Conservation (phyloP, 2,888 invertebrate genomes). For the Falcaria lacertinaria region DNA sequence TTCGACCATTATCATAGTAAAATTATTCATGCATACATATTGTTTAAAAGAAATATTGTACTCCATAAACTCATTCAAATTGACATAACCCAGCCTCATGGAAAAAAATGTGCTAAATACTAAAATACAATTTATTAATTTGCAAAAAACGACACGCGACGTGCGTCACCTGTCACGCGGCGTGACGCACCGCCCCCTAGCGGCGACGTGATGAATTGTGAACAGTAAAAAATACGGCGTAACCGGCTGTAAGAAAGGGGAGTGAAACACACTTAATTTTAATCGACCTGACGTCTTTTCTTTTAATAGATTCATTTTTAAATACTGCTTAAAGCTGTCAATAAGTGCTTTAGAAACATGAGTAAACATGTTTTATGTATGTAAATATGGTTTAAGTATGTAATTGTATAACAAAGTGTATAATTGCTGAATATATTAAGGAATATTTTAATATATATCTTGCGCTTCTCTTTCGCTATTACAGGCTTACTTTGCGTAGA, state of each 20-base stretch:
- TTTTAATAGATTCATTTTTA: constrained; percentile 24
- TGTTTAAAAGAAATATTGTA: not conserved
- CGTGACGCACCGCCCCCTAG: constrained; percentile 40
- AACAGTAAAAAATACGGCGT: constrained; percentile 65
- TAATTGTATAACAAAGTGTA: too few relatives aligned
- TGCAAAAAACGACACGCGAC: constrained; percentile 40
- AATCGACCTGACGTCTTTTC: constrained; percentile 45
- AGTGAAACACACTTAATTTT: constrained; percentile 49
- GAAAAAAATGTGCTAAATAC: constrained; percentile 38
- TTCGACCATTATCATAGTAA: too few relatives aligned
- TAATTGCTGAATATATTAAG: too few relatives aligned
- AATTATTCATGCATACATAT: too few relatives aligned
- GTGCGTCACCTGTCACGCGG: constrained; percentile 55
- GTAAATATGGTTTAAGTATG: too few relatives aligned
- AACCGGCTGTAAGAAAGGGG: constrained; percentile 27
- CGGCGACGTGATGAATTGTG: constrained; percentile 62
- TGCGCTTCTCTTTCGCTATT: too few relatives aligned
- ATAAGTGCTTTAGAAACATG: not conserved
- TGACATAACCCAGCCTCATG: not conserved
- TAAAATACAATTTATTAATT: constrained; percentile 59
- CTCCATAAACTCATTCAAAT: not conserved
- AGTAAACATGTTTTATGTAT: too few relatives aligned
- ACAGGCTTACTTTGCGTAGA: too few relatives aligned
- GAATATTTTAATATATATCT: too few relatives aligned
- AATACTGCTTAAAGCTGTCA: constrained; percentile 3